These are phyloP conservation scores for Hucho hucho DNA, from an alignment of 2,113 vertebrate genomes.

Conservation along the genomic window DNA sequence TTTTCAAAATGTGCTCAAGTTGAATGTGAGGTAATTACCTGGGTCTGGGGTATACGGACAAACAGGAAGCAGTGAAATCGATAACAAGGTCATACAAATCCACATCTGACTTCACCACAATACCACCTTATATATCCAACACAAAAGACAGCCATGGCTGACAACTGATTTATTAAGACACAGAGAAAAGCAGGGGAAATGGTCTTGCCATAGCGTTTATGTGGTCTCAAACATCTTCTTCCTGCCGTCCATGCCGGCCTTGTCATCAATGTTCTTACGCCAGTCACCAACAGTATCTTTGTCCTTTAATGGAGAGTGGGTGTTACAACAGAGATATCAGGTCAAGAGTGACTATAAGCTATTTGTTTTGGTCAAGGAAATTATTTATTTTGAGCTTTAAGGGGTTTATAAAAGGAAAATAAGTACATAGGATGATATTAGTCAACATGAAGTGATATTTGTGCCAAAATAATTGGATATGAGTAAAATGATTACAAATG, in stretches of 20 bases:
- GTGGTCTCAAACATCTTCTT: constrained; percentile 88
- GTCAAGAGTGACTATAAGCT: too few relatives aligned
- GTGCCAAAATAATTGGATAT: too few relatives aligned
- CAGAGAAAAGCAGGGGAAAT: neutral
- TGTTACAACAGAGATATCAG: neutral
- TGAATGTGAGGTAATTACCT: neutral
- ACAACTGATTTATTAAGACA: neutral
- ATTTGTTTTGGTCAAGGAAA: too few relatives aligned
- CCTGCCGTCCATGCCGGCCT: constrained; percentile 81
- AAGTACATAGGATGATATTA: too few relatives aligned
- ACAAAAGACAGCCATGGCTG: neutral
- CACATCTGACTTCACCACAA: neutral
- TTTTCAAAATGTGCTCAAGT: neutral
- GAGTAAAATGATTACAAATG: too few relatives aligned
- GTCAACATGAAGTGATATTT: too few relatives aligned
- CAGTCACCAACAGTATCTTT: constrained; percentile 79
- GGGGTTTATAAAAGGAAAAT: too few relatives aligned
- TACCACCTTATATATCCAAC: neutral
- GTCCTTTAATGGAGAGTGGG: constrained; percentile 20
- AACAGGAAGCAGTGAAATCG: too few relatives aligned
- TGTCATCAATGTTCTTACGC: constrained; percentile 87
- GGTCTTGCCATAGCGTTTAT: constrained; percentile 2
- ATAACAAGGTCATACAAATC: neutral
- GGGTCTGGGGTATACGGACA: too few relatives aligned
- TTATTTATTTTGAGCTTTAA: too few relatives aligned